Conservation (phyloP, 2,888 invertebrate genomes). For the Andrena bicolor region DNA sequence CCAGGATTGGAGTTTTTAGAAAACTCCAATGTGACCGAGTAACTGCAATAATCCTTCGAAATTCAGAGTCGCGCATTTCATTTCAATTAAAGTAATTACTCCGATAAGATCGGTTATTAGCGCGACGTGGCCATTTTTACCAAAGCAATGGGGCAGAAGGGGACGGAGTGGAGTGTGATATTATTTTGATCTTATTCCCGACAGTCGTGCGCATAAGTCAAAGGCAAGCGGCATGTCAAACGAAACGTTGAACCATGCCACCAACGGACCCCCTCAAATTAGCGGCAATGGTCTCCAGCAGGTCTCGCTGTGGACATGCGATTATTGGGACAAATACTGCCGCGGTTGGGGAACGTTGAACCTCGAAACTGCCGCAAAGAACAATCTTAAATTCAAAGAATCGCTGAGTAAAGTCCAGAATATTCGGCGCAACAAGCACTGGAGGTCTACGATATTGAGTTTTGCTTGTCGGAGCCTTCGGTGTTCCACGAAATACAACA, state of each 20-base stretch:
- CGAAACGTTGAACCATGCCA: constrained; percentile 67
- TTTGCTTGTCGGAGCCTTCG: neutral
- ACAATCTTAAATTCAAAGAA: constrained; percentile 47
- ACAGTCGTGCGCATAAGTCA: constrained; percentile 54
- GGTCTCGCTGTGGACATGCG: constrained; percentile 66
- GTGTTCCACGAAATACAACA: neutral
- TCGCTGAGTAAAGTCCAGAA: neutral
- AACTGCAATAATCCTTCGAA: constrained; percentile 29
- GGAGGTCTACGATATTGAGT: neutral
- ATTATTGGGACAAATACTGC: constrained; percentile 68
- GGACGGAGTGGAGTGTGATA: constrained; percentile 6
- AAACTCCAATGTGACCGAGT: neutral
- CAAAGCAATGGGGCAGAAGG: neutral
- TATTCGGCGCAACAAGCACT: neutral
- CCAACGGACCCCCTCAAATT: constrained; percentile 68
- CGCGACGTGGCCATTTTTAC: constrained; percentile 31
- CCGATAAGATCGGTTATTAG: constrained; percentile 44
- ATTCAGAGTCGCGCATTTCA: constrained; percentile 41
- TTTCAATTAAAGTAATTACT: constrained; percentile 51
- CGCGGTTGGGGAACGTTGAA: constrained; percentile 78
- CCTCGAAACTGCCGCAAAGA: constrained; percentile 42
- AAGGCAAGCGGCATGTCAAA: constrained; percentile 66
- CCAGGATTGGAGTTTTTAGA: constrained; percentile 4
- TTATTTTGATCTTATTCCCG: constrained; percentile 48
- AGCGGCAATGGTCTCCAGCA: constrained; percentile 68